Conservation (phyloP, 1,140 invertebrate genomes). For the Aphis craccivora region DNA sequence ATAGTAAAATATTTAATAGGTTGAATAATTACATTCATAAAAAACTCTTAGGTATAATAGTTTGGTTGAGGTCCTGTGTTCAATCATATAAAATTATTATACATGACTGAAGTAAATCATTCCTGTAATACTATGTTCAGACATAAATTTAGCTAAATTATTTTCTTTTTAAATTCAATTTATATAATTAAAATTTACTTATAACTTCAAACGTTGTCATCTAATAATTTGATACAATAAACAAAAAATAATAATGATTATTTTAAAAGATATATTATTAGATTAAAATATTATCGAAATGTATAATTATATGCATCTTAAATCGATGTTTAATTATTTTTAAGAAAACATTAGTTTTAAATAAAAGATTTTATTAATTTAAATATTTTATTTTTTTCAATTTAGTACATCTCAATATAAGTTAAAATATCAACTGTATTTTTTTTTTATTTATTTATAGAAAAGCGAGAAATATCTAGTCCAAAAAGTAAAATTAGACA, state of each 20-base stretch:
- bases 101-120: neutral
- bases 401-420: neutral
- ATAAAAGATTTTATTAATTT: too few relatives aligned
- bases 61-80: neutral
- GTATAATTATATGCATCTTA: neutral
- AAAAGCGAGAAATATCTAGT: constrained; percentile 61
- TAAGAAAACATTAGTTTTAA: neutral
- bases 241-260: neutral
- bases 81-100: neutral
- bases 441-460: constrained; percentile 59
- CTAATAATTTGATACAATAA: neutral
- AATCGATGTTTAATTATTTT: neutral
- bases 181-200: neutral
- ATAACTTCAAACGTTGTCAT: neutral
- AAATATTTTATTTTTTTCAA: too few relatives aligned
- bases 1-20: neutral
- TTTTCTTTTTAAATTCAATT: neutral
- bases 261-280: neutral
- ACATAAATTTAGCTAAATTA: neutral
- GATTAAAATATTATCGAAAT: neutral
- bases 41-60: neutral
- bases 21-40: neutral
- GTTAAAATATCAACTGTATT: neutral
- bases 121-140: neutral
- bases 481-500: constrained; percentile 58